phyloP scores from a whole-genome alignment of 2,797 vertebrate species.

The Ficedula albicollis region DNA sequence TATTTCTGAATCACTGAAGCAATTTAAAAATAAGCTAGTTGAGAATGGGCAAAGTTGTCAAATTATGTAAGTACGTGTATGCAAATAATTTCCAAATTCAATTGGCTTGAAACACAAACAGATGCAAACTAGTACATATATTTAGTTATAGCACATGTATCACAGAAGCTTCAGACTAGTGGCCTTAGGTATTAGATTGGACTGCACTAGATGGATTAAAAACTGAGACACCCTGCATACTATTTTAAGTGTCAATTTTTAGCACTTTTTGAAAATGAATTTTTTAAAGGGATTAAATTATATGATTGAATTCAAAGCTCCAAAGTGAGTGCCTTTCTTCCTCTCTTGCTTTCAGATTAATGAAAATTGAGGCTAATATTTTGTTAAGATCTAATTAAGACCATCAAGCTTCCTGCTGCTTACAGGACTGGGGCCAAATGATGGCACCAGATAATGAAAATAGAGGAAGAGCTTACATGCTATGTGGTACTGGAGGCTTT shows the following conservation, averaged over 20 bases:
- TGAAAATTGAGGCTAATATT: neutral
- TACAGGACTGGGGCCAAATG: neutral
- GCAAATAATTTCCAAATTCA: conserved; percentile 44
- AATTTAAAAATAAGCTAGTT: conserved; percentile 17
- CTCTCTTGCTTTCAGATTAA: neutral
- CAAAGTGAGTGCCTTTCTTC: neutral
- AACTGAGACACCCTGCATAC: neutral
- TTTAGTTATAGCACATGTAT: conserved; percentile 25
- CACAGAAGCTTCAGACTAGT: neutral
- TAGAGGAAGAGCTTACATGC: neutral
- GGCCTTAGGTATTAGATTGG: neutral
- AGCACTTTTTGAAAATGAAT: neutral
- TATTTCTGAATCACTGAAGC: neutral
- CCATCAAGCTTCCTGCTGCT: neutral
- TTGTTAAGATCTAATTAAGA: neutral
- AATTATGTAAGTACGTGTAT: conserved; percentile 33
- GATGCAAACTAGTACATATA: conserved; percentile 15
- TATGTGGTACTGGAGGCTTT: neutral
- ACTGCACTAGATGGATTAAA: neutral
- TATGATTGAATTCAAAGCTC: neutral
- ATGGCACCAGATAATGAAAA: neutral
- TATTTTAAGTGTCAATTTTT: neutral
- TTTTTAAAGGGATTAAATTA: neutral
- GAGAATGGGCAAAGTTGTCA: conserved; percentile 1
- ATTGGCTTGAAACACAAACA: conserved; percentile 12